A percentile compares a stretch with the other conserved stretches of the same genome.
phyloP scores from a whole-genome alignment of 2,888 invertebrate genomes.

The Ochropacha duplaris region DNA sequence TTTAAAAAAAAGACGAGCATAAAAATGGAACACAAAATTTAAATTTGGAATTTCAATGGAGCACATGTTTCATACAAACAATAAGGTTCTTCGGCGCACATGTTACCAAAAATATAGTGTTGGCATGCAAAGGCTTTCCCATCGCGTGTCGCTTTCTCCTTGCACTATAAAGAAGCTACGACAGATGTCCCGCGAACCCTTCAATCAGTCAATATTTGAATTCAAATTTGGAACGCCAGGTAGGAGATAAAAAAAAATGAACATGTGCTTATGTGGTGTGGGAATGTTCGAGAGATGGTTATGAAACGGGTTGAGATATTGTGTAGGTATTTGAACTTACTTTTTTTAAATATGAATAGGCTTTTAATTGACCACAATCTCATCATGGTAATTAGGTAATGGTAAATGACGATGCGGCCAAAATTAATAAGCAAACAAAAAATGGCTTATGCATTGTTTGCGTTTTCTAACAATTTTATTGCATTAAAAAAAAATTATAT shows the following conservation, averaged over 20 bases:
- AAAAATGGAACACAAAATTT: not conserved
- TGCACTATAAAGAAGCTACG: constrained; percentile 52
- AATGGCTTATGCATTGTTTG: too few species aligned
- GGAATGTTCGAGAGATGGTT: constrained; percentile 29
- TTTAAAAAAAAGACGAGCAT: not conserved
- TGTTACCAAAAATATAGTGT: constrained; percentile 46
- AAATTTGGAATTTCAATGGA: constrained; percentile 20
- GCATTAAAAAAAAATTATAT: too few species aligned
- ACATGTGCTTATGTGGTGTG: constrained; percentile 48
- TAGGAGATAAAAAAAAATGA: constrained; percentile 39
- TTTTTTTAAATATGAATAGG: not conserved
- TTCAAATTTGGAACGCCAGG: constrained; percentile 40
- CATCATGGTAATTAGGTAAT: too few species aligned
- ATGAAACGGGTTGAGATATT: constrained; percentile 3
- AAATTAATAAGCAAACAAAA: too few species aligned
- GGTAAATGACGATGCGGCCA: too few species aligned
- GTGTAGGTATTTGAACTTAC: not conserved
- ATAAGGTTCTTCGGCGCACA: constrained; percentile 47
- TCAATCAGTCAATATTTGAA: constrained; percentile 82
- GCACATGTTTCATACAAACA: constrained; percentile 43
- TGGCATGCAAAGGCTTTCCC: constrained; percentile 31
- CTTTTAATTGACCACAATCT: too few species aligned
- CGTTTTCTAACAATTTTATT: too few species aligned
- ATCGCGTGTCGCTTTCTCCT: constrained; percentile 58
- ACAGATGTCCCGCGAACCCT: constrained; percentile 77